Evolutionary conservation across 2,888 invertebrate genomes (phyloP).

Genomic region (Polia nebulosa): DNA sequence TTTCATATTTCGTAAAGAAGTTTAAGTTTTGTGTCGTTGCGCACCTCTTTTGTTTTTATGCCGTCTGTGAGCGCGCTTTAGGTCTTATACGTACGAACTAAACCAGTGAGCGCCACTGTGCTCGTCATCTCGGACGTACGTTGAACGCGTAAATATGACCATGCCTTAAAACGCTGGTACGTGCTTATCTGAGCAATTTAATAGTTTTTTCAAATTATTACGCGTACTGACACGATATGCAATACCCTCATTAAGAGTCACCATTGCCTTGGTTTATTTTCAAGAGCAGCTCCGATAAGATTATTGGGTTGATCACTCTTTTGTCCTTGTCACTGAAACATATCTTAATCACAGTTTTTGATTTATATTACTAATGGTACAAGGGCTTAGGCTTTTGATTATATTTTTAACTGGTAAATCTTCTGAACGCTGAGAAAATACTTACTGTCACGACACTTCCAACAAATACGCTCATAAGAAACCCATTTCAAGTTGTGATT

Average conservation of each 20-base stretch:
- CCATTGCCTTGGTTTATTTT: slow-evolving; percentile 42
- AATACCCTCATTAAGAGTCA: slow-evolving; percentile 18
- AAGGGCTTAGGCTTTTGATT: too few species aligned
- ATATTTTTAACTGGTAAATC: too few species aligned
- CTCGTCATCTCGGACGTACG: background rate
- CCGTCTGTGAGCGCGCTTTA: background rate
- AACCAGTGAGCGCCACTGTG: too few species aligned
- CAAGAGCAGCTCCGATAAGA: background rate
- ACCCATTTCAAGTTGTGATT: too few species aligned
- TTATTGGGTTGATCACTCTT: background rate
- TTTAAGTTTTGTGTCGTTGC: background rate
- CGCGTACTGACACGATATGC: slow-evolving; percentile 4
- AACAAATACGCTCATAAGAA: too few species aligned
- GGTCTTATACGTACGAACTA: too few species aligned
- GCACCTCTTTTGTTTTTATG: background rate
- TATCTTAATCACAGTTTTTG: too few species aligned
- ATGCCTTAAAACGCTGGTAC: background rate
- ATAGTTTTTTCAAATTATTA: slow-evolving; percentile 5
- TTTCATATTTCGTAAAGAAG: background rate
- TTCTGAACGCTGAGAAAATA: too few species aligned
- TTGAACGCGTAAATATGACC: background rate
- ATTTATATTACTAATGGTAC: too few species aligned
- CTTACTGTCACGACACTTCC: too few species aligned
- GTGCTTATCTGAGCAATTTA: slow-evolving; percentile 27
- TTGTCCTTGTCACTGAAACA: background rate